Evolutionary conservation across 2,113 vertebrate species (phyloP), one percentile per base, ranked within the genome.

Genomic region (Probosciger aterrimus): DNA sequence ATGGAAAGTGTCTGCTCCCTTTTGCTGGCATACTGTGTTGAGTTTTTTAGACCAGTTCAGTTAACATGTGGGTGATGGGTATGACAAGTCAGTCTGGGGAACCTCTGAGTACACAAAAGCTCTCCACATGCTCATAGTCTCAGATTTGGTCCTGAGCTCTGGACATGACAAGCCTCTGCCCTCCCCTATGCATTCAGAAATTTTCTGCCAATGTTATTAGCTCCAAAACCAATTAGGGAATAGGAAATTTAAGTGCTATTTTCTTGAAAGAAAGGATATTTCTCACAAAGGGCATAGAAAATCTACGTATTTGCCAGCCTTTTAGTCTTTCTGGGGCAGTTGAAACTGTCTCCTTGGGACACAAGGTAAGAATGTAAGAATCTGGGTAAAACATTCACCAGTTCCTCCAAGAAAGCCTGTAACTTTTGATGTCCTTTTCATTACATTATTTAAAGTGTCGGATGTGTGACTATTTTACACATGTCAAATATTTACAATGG

Each of bases 191-290:
- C 10, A 19, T 78, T 75, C 33, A 70, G 43, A 79, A 78, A 19
- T 39, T 31, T 82, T 60, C 27, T 82, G 90, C 62, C 31, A 64
- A 64, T 57, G 14, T 23, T 82, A 1, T 74, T 80, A 17, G 4
- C 28, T 91, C 20, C 49, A 52, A 47, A 86, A 84, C 1, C n/a
- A 55, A 11, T 31, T 23, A 60, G 12, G 6, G 16, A 17, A 39
- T 14, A 55, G 52, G 27, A 77, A 64, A 57, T 7, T 79, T 27
- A 16, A 0, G 0, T 43, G 14, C 12, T 17, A 11, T 69, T 86
- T 91, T 73, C 46, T 76, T 84, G 18, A 57, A 93, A 53, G 23
- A 17, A 74, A 70, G n/a, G 67, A 53, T 35, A 86, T 7, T 14
- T 46, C 46, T 70, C 11, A 23, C 18, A 55, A 11, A 87, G 16